Percentiles rank a stretch among this genome's conserved stretches.
phyloP scores from a whole-genome alignment of 2,113 vertebrate species.

The Melanotaenia duboulayi region DNA sequence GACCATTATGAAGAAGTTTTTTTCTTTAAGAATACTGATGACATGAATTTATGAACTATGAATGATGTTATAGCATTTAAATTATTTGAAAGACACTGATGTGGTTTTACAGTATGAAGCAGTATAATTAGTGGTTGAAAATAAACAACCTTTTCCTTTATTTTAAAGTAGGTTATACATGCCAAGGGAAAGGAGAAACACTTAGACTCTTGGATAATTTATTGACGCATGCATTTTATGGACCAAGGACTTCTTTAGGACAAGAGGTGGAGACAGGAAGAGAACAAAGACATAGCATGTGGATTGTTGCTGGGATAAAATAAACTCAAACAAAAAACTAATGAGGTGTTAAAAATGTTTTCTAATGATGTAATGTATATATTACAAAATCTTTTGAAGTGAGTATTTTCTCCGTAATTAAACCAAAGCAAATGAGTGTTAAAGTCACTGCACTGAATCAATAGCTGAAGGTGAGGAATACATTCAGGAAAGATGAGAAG shows the following conservation, averaged over 20 bases:
- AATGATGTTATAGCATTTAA: no score
- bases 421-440: neutral
- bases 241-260: neutral
- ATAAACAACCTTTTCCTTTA: no score
- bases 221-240: neutral
- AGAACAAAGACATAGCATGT: neutral
- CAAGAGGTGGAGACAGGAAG: neutral
- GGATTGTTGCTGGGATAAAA: neutral
- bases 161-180: no score
- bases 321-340: neutral
- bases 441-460: neutral
- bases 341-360: neutral
- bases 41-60: no score
- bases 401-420: neutral
- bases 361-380: neutral
- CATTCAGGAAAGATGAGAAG: neutral
- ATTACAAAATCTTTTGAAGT: neutral
- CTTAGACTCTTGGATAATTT: constrained; percentile 4
- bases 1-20: no score
- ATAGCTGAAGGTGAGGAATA: neutral
- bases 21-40: no score
- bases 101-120: no score
- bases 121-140: no score
- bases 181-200: no score
- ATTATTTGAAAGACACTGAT: no score